Percentiles rank a stretch among this genome's conserved stretches.
Conservation (phyloP, 1,140 invertebrate species). For the Drosophila suzukii region DNA sequence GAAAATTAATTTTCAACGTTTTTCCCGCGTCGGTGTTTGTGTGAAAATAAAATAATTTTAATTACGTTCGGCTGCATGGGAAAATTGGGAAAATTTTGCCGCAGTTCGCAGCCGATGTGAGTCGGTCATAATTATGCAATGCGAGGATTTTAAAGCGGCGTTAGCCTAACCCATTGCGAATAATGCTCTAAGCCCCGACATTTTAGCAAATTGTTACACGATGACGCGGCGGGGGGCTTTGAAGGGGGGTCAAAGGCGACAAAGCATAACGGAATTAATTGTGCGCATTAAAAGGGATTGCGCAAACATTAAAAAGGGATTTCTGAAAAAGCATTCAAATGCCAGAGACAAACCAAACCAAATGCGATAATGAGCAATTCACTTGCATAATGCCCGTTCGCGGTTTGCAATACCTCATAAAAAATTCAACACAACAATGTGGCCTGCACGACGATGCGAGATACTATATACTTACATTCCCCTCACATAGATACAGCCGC, state of each 20-base stretch:
- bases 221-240: conserved; percentile 7
- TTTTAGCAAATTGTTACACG: conserved; percentile 65
- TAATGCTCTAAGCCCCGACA: conserved; percentile 61
- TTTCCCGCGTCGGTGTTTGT: conserved; percentile 22
- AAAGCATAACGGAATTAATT: conserved; percentile 78
- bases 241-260: conserved; percentile 62
- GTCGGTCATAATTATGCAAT: conserved; percentile 72
- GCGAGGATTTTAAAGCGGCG: conserved; percentile 34
- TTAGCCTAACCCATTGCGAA: conserved; percentile 33
- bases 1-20: conserved; percentile 74
- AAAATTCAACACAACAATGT: conserved; percentile 47
- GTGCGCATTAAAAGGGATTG: conserved; percentile 71
- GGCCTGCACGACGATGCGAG: neutral
- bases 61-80: conserved; percentile 57
- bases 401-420: conserved; percentile 42
- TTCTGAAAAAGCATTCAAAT: conserved; percentile 47
- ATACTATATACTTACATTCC: neutral
- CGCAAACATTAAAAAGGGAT: conserved; percentile 72
- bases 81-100: conserved; percentile 58
- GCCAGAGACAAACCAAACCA: conserved; percentile 57
- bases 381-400: conserved; percentile 54
- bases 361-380: conserved; percentile 69
- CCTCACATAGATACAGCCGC: conserved; percentile 1
- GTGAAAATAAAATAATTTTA: conserved; percentile 60
- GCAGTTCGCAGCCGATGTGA: conserved; percentile 24